Evolutionary conservation across 2,888 invertebrate species (phyloP), one percentile per base, ranked within the genome.

Genomic region (Gonocerus acuteangulatus): DNA sequence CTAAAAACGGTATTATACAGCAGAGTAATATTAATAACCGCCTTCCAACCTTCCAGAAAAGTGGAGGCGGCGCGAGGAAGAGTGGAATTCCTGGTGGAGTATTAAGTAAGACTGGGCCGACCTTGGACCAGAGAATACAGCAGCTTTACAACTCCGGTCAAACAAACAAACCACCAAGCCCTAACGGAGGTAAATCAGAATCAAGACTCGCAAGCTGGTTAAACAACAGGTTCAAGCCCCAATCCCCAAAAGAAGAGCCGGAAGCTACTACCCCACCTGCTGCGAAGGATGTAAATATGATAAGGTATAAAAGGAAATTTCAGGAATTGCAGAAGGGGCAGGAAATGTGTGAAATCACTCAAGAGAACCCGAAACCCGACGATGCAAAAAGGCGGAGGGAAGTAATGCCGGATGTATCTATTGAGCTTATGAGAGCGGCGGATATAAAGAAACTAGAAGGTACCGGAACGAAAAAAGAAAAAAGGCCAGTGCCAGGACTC

Each of bases 331-430:
- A 64, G 21, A 62, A 66, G 21, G 61, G 19, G 3, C 39, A 61
- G 7, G 61, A 58, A 19, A 54, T 49, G 16, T 66, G 66, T 23
- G 63, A 66, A 48, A 66, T 66, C 15, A 66, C 66, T 7, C 63
- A 66, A 7, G 66, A 66, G 21, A 66, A 68, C 60, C 44, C 67
- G 19, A 48, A 62, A 32, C 62, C 62, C 2, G 61, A 65, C 22
- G 67, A 67, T 6, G 64, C 63, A 7, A 69, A 69, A 39, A 67
- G 66, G 21, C 54, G 67, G 16, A 60, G 68, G 51, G 63, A 67
- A 15, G 67, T 69, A 7, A 67, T 67, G 11, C 69, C 69, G 1
- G 68, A 68, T 48, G 69, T 69, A 6, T 69, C 69, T 9, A 69
- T 69, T 19, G 68, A 69, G 52, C 36, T 69, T 18, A 68, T 68